Conservation (phyloP, 1,140 invertebrate species). For the Fopius arisanus region DNA sequence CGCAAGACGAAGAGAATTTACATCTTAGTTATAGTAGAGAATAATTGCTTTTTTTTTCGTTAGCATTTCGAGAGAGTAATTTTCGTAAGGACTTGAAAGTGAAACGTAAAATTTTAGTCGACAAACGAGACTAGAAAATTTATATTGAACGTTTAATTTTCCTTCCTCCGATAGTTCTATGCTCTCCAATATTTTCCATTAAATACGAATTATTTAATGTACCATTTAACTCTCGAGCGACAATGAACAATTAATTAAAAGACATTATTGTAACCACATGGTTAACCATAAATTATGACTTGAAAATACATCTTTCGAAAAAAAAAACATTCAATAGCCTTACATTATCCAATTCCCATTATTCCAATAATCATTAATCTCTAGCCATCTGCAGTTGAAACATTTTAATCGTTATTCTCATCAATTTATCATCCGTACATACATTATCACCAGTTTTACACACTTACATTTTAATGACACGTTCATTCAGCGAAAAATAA, state of each 20-base stretch:
- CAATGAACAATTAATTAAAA: slow-evolving; percentile 2
- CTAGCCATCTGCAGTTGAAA: not conserved
- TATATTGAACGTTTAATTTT: not conserved
- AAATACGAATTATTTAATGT: not conserved
- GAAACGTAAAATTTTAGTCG: slow-evolving; percentile 3
- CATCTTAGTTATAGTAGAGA: slow-evolving; percentile 51
- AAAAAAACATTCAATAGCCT: not conserved
- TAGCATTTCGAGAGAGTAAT: not conserved
- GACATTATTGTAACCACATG: slow-evolving; percentile 4
- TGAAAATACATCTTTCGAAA: not conserved
- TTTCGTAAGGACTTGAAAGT: slow-evolving; percentile 11
- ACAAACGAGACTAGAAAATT: not conserved
- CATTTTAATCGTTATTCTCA: not conserved
- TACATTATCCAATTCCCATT: not conserved
- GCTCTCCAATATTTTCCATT: not conserved
- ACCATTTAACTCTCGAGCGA: not conserved
- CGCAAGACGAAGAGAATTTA: slow-evolving; percentile 55
- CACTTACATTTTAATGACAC: slow-evolving; percentile 7
- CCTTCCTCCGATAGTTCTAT: not conserved
- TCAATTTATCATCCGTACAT: not conserved
- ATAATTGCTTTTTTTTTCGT: slow-evolving; percentile 11
- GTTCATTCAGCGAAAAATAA: slow-evolving; percentile 4
- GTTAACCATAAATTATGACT: slow-evolving; percentile 12
- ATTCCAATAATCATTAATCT: not conserved
- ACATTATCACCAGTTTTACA: slow-evolving; percentile 3